Conservation (phyloP, 2,113 vertebrate species). For the Symphodus melops region DNA sequence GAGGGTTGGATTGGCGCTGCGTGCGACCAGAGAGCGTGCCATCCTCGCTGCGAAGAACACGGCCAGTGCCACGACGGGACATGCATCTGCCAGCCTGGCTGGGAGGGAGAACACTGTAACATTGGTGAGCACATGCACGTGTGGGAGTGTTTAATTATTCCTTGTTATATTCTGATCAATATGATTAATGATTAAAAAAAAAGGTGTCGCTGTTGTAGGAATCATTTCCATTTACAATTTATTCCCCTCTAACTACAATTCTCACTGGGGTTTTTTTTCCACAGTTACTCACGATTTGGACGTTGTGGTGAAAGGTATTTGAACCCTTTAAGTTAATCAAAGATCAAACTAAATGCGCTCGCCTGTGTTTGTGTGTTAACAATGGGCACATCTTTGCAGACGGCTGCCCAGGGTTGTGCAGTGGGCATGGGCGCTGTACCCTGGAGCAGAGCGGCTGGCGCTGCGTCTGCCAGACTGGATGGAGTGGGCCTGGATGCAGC, state of each 20-base stretch:
- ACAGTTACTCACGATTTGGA: conserved; percentile 83
- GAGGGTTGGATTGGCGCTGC: conserved; percentile 93
- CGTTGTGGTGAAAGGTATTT: conserved; percentile 84
- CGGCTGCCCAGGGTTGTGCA: conserved; percentile 96
- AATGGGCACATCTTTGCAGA: conserved; percentile 79
- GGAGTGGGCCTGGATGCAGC: conserved; percentile 95
- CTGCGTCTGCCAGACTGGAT: conserved; percentile 97
- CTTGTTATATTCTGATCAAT: conserved; percentile 47
- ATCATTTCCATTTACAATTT: conserved; percentile 31
- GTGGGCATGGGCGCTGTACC: conserved; percentile 96
- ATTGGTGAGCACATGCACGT: conserved; percentile 87
- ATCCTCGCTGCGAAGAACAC: conserved; percentile 93
- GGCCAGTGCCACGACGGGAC: conserved; percentile 95
- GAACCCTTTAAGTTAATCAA: conserved; percentile 10
- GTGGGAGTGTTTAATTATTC: conserved; percentile 51
- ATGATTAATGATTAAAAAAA: conserved; percentile 31
- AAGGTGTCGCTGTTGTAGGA: conserved; percentile 15
- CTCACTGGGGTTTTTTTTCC: conserved; percentile 23
- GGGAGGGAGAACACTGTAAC: conserved; percentile 98
- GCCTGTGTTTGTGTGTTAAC: background rate
- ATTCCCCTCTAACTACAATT: conserved; percentile 28
- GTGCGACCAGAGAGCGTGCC: conserved; percentile 92
- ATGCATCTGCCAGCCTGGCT: conserved; percentile 97
- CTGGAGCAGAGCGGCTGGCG: conserved; percentile 99
- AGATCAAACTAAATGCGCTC: background rate